Evolutionary conservation across 2,797 vertebrate species (phyloP).

Genomic region (Nasua narica): DNA sequence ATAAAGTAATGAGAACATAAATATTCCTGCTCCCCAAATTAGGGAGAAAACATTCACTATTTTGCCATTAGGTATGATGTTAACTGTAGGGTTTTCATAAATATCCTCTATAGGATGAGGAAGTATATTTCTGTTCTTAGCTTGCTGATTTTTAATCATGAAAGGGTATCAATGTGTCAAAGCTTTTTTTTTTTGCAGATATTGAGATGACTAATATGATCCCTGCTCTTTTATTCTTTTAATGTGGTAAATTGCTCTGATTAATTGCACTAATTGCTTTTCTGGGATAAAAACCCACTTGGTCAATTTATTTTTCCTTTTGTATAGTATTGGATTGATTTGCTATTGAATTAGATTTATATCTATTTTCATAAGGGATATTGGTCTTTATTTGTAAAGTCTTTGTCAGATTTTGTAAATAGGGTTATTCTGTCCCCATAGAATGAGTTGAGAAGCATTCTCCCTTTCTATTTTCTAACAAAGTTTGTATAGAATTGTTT

Average conservation of each 20-base stretch:
- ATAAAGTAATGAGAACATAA: background rate
- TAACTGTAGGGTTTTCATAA: background rate
- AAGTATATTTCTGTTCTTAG: background rate
- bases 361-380: background rate
- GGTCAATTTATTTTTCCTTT: background rate
- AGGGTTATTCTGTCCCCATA: background rate
- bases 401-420: background rate
- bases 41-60: background rate
- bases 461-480: background rate
- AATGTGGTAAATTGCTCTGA: background rate
- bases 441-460: background rate
- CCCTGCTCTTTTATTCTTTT: background rate
- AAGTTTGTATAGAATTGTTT: background rate
- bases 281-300: background rate
- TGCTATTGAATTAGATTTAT: background rate
- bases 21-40: background rate
- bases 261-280: background rate
- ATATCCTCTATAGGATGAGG: background rate
- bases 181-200: background rate
- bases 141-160: background rate
- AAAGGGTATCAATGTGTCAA: background rate
- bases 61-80: background rate
- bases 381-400: background rate
- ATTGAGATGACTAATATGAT: background rate
- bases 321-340: background rate